Conservation (phyloP, 2,113 vertebrate species). For the Gymnogyps californianus region DNA sequence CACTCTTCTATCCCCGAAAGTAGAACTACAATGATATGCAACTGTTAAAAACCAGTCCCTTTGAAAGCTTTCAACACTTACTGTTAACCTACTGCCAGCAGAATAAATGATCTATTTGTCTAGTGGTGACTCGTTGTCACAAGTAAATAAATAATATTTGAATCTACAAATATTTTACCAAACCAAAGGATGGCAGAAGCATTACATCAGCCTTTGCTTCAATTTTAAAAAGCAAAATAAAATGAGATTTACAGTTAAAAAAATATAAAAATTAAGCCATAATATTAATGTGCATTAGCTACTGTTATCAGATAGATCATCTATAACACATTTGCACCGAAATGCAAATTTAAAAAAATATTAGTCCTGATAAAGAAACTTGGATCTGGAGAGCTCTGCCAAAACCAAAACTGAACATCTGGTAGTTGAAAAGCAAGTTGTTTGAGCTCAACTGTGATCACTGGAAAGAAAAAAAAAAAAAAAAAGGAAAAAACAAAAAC, state of each 20-base stretch:
- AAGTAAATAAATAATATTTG: not conserved
- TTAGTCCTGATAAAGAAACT: not conserved
- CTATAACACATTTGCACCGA: not conserved
- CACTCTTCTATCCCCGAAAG: not conserved
- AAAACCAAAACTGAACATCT: not conserved
- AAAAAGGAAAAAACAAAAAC: too few species aligned
- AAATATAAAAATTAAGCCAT: not conserved
- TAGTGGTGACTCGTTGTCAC: not conserved
- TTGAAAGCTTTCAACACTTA: not conserved
- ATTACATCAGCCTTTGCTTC: not conserved
- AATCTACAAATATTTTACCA: not conserved
- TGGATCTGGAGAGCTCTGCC: not conserved
- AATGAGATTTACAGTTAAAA: not conserved
- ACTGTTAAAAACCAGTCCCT: not conserved
- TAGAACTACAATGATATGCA: not conserved
- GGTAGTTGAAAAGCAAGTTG: not conserved
- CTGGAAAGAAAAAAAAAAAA: rapidly evolving
- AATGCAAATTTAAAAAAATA: not conserved
- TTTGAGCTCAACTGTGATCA: not conserved
- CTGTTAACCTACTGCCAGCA: not conserved
- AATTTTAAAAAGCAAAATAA: not conserved
- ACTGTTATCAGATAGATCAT: not conserved
- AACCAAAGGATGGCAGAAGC: not conserved
- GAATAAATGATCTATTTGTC: not conserved
- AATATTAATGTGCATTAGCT: not conserved